phyloP scores from a whole-genome alignment of 2,888 invertebrate species.

The Lepidochitona cinerea region DNA sequence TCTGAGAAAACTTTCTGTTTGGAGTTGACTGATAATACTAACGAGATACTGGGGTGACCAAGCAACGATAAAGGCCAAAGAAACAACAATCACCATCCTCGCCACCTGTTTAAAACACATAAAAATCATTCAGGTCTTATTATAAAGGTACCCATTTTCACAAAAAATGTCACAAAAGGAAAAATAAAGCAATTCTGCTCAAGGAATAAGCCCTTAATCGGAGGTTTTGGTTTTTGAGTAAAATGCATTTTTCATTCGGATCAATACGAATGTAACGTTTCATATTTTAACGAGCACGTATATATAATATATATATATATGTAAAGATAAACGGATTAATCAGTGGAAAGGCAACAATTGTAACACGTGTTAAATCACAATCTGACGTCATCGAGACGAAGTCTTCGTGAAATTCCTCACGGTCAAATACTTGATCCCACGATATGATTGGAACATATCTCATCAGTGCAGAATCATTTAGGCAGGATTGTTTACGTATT shows the following conservation, averaged over 20 bases:
- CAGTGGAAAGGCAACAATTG: no score
- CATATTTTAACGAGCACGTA: neutral
- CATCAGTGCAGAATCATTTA: no score
- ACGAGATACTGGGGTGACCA: conserved; percentile 73
- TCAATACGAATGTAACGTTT: neutral
- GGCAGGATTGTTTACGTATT: no score
- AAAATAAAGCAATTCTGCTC: no score
- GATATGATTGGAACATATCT: no score
- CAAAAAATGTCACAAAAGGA: neutral
- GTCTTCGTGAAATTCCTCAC: no score
- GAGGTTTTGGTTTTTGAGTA: no score
- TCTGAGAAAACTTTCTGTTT: conserved; percentile 65
- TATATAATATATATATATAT: neutral
- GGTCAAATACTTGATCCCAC: no score
- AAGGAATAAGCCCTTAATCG: neutral
- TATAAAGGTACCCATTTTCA: neutral
- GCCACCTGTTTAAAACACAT: conserved; percentile 65
- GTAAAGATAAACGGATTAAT: neutral
- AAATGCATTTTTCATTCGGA: no score
- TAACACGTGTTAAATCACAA: no score
- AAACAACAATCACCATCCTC: conserved; percentile 72
- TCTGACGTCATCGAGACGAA: no score
- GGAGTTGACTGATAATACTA: conserved; percentile 69
- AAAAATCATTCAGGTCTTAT: neutral
- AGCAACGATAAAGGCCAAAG: conserved; percentile 69